Evolutionary conservation across 2,113 vertebrate species (phyloP).

Genomic region (Lagopus muta): DNA sequence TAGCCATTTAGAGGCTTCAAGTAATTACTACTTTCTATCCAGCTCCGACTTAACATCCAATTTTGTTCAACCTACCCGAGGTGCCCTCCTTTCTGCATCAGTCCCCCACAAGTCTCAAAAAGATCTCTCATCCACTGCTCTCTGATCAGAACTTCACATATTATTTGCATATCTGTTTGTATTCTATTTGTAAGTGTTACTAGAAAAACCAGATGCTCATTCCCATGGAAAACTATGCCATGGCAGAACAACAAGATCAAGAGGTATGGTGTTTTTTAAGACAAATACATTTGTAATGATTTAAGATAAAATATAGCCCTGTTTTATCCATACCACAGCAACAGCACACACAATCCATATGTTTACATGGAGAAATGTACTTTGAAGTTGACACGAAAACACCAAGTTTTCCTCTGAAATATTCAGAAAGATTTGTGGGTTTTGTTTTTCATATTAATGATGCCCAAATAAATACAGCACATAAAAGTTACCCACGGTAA

Average conservation of each 20-base stretch:
- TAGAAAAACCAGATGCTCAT: constrained; percentile 2
- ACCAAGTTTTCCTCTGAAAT: background rate
- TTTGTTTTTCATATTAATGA: background rate
- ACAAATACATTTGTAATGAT: background rate
- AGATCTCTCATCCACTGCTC: background rate
- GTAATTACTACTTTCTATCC: constrained; percentile 19
- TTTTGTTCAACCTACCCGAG: background rate
- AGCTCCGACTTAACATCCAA: background rate
- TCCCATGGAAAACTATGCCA: background rate
- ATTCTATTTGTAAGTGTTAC: background rate
- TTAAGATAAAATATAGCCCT: background rate
- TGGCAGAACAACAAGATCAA: constrained; percentile 21
- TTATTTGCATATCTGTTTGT: background rate
- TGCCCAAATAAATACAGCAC: background rate
- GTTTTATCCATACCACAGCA: background rate
- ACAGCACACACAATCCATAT: background rate
- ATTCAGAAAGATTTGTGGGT: background rate
- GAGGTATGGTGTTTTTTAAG: background rate
- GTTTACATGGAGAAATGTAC: background rate
- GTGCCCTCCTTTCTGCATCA: background rate
- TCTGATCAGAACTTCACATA: background rate
- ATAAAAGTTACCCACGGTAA: background rate
- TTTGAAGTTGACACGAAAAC: background rate
- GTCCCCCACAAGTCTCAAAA: background rate
- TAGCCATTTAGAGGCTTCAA: constrained; percentile 8